These are phyloP conservation scores for Oxyruncus cristatus DNA, from an alignment of 2,113 vertebrate genomes.

Conservation along the genomic window DNA sequence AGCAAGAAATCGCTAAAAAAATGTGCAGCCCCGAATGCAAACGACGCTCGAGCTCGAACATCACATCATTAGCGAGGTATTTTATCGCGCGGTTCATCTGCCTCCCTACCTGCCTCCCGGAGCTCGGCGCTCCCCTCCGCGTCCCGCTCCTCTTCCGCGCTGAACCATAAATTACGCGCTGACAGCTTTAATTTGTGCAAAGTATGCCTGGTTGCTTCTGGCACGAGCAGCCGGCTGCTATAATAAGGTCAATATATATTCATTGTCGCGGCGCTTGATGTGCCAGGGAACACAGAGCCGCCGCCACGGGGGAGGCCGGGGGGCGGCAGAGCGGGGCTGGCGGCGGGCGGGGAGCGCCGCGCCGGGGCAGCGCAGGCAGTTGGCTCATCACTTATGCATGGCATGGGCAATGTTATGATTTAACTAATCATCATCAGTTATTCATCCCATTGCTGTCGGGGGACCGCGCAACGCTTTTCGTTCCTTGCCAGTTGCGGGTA, in stretches of 20 bases:
- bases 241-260: slow-evolving; percentile 88
- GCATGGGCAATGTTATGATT: slow-evolving; percentile 74
- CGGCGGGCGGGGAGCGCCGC: slow-evolving; percentile 43
- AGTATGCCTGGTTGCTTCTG: slow-evolving; percentile 78
- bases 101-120: slow-evolving; percentile 55
- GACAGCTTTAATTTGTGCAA: slow-evolving; percentile 81
- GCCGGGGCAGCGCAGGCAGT: not conserved
- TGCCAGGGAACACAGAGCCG: slow-evolving; percentile 72
- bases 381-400: slow-evolving; percentile 77
- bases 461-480: slow-evolving; percentile 69
- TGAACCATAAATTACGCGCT: slow-evolving; percentile 80
- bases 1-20: slow-evolving; percentile 5
- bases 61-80: slow-evolving; percentile 61
- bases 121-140: slow-evolving; percentile 16
- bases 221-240: slow-evolving; percentile 77
- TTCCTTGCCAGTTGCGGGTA: slow-evolving; percentile 70
- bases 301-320: slow-evolving; percentile 1
- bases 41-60: slow-evolving; percentile 23
- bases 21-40: not conserved
- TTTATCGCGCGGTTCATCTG: slow-evolving; percentile 49
- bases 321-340: slow-evolving; percentile 53
- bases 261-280: slow-evolving; percentile 79
- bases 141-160: slow-evolving; percentile 44
- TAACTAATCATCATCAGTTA: slow-evolving; percentile 75
- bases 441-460: slow-evolving; percentile 68